phyloP scores from a whole-genome alignment of 2,113 vertebrate genomes.

The Tachuris rubrigastra region DNA sequence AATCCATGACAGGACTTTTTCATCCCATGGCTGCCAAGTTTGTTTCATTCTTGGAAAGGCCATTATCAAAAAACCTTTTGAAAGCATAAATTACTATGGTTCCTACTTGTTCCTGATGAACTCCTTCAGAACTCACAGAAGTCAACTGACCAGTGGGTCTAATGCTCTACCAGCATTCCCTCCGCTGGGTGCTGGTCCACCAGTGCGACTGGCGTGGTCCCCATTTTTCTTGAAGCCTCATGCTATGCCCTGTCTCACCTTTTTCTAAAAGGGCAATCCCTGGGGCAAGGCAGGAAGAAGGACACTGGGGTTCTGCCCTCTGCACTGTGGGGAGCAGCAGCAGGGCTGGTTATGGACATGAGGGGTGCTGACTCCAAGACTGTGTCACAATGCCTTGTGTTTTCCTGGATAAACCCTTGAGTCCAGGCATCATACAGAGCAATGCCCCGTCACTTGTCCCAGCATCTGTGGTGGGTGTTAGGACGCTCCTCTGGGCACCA shows the following conservation, averaged over 20 bases:
- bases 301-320: neutral
- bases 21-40: neutral
- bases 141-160: neutral
- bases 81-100: neutral
- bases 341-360: neutral
- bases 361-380: neutral
- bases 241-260: neutral
- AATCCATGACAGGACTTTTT: neutral
- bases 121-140: neutral
- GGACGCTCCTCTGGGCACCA: rapidly evolving
- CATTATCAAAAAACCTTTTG: neutral
- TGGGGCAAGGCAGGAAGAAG: neutral
- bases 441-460: neutral
- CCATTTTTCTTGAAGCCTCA: neutral
- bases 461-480: rapidly evolving
- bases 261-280: neutral
- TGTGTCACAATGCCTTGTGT: neutral
- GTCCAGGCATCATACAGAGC: neutral
- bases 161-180: neutral
- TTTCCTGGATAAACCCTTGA: neutral
- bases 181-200: rapidly evolving
- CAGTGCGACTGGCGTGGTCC: rapidly evolving
- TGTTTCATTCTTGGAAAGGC: neutral
- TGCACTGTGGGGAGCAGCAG: neutral
- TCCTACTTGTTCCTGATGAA: neutral